phyloP scores from a whole-genome alignment of 2,113 vertebrate genomes.

The Cyanoliseus patagonus region DNA sequence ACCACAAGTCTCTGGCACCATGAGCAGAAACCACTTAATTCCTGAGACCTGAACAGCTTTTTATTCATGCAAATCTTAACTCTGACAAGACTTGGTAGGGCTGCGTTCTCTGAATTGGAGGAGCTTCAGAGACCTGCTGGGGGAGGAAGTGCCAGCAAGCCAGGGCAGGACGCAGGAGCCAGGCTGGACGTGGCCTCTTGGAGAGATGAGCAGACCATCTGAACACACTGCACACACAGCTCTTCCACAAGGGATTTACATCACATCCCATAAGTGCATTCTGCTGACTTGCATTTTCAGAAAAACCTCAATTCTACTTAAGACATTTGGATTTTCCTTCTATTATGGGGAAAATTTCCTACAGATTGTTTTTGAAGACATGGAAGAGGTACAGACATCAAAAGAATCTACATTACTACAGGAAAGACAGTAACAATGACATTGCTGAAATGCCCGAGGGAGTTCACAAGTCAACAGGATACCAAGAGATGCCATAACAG shows the following conservation, averaged over 20 bases:
- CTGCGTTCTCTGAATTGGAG: neutral
- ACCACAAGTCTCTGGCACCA: neutral
- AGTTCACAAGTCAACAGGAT: neutral
- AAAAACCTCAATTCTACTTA: neutral
- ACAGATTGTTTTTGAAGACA: neutral
- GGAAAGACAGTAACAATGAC: neutral
- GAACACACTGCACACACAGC: neutral
- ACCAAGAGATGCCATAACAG: neutral
- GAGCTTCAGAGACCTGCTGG: neutral
- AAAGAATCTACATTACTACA: neutral
- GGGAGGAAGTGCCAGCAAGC: neutral
- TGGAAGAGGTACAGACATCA: neutral
- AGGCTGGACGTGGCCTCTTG: neutral
- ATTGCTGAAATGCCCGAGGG: neutral
- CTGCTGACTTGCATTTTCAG: neutral
- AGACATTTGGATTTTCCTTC: neutral
- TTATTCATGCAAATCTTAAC: neutral
- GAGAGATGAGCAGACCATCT: neutral
- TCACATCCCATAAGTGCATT: neutral
- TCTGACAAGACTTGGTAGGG: neutral
- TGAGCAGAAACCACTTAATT: neutral
- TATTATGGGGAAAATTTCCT: neutral
- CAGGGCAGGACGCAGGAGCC: neutral
- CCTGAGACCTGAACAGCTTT: neutral
- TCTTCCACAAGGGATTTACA: neutral